Evolutionary conservation across 2,888 invertebrate genomes (phyloP).

Genomic region (Hydroisotoma schaefferi): DNA sequence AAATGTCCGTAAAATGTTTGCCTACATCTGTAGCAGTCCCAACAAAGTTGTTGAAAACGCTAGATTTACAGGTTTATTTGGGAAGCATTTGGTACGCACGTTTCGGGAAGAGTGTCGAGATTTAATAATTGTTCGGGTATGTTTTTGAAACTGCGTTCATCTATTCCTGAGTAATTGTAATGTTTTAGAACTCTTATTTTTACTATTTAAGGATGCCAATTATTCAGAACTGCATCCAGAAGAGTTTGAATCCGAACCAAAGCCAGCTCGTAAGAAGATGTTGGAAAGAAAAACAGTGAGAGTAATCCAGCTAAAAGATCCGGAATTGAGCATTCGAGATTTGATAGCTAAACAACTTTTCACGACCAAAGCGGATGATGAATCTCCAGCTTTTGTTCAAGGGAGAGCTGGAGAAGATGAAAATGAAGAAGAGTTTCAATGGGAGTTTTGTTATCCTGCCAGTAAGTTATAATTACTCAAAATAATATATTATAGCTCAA

Average conservation of each 20-base stretch:
- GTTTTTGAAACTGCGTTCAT: not conserved
- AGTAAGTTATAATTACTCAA: not conserved
- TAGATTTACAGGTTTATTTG: conserved; percentile 19
- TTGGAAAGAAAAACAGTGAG: conserved; percentile 18
- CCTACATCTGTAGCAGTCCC: conserved; percentile 14
- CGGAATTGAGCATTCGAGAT: conserved; percentile 13
- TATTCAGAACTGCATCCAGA: conserved; percentile 19
- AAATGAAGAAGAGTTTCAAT: conserved; percentile 14
- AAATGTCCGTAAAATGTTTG: conserved; percentile 22
- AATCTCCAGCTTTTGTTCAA: conserved; percentile 4
- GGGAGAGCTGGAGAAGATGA: not conserved
- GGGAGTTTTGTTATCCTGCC: conserved; percentile 1
- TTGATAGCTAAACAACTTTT: conserved; percentile 9
- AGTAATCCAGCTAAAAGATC: conserved; percentile 14
- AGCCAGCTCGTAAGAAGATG: conserved; percentile 5
- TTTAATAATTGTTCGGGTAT: conserved; percentile 13
- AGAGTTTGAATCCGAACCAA: conserved; percentile 13
- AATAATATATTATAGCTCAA: too few species aligned
- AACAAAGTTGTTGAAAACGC: conserved; percentile 17
- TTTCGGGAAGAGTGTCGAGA: conserved; percentile 17
- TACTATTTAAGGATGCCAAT: conserved; percentile 9
- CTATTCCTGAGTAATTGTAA: too few species aligned
- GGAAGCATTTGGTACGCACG: conserved; percentile 20
- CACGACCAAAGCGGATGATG: not conserved
- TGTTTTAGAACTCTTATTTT: not conserved